phyloP scores from a whole-genome alignment of 2,797 vertebrate genomes.

The Mormyrus hasselquistii region DNA sequence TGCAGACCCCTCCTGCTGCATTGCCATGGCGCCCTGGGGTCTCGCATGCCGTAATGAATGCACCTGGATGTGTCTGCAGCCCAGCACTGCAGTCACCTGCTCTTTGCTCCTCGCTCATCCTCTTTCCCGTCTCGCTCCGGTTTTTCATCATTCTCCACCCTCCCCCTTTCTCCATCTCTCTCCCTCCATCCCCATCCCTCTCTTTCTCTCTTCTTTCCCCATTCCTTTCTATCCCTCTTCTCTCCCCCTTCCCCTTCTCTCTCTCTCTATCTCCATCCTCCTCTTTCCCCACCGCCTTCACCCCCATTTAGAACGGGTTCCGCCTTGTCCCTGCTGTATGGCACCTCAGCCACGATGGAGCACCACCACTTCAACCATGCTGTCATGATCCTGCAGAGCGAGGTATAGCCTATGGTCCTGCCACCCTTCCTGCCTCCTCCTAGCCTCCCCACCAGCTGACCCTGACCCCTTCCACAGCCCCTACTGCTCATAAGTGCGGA shows the following conservation, averaged over 20 bases:
- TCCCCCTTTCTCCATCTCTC: background rate
- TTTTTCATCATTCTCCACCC: background rate
- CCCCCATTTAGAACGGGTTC: conserved; percentile 81
- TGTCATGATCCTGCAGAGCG: conserved; percentile 99
- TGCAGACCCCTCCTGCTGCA: background rate
- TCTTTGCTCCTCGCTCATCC: background rate
- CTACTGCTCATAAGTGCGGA: background rate
- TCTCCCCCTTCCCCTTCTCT: background rate
- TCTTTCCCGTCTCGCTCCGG: background rate
- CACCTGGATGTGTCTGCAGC: background rate
- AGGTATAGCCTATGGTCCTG: conserved; percentile 62
- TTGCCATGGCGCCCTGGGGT: background rate
- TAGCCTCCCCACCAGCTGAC: background rate
- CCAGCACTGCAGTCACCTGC: background rate
- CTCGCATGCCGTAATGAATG: background rate
- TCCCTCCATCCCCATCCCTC: background rate
- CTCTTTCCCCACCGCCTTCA: conserved; percentile 23
- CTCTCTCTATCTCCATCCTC: background rate
- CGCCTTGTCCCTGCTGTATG: conserved; percentile 91
- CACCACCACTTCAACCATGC: conserved; percentile 99
- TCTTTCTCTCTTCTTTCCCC: background rate
- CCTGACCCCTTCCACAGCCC: background rate
- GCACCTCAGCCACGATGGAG: conserved; percentile 94
- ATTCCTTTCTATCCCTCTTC: background rate
- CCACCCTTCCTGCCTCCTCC: background rate